These are phyloP conservation scores for Apotomis betuletana DNA, from an alignment of 2,888 invertebrate species.

Conservation along the genomic window DNA sequence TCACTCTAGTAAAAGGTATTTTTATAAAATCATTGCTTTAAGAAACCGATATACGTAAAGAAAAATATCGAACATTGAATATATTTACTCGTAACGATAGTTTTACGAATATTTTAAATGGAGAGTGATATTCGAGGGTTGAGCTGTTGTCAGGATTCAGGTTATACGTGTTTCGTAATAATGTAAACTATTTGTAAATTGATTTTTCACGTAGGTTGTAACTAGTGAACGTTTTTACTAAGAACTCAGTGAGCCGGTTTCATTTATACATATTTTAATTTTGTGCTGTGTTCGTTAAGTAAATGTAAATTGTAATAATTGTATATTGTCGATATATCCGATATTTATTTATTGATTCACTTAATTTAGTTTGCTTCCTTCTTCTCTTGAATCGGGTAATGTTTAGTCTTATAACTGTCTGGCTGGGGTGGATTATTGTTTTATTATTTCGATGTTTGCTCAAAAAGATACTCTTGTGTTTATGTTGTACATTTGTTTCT, in stretches of 20 bases:
- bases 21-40: slow-evolving; percentile 82
- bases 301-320: slow-evolving; percentile 82
- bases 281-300: slow-evolving; percentile 84
- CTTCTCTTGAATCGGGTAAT: slow-evolving; percentile 65
- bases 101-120: slow-evolving; percentile 70
- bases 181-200: slow-evolving; percentile 81
- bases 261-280: slow-evolving; percentile 67
- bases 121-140: slow-evolving; percentile 64
- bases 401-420: slow-evolving; percentile 65
- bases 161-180: slow-evolving; percentile 79
- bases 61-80: slow-evolving; percentile 72
- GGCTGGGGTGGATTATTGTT: slow-evolving; percentile 75
- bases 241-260: slow-evolving; percentile 76
- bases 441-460: slow-evolving; percentile 71
- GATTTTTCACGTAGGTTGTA: slow-evolving; percentile 76
- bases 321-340: slow-evolving; percentile 81
- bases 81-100: slow-evolving; percentile 79
- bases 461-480: slow-evolving; percentile 64
- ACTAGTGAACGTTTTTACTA: slow-evolving; percentile 75
- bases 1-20: slow-evolving; percentile 74
- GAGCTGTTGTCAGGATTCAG: slow-evolving; percentile 73
- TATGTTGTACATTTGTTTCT: slow-evolving; percentile 72
- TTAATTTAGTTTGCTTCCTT: slow-evolving; percentile 71
- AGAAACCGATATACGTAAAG: slow-evolving; percentile 81
- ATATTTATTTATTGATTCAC: slow-evolving; percentile 82